Conservation (phyloP, 2,113 vertebrate genomes). For the Lophochroa leadbeateri region DNA sequence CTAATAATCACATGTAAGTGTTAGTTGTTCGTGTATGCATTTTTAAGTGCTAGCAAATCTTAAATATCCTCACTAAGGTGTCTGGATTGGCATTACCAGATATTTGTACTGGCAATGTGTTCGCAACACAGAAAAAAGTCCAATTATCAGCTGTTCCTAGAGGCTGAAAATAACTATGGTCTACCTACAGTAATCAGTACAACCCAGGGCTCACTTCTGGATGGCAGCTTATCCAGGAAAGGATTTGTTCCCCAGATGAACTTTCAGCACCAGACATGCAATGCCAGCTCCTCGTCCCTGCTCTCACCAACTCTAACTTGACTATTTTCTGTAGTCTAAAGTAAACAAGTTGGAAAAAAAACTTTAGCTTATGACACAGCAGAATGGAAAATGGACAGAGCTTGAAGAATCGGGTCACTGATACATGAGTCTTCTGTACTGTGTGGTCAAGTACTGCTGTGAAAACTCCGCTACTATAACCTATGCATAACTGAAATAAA, state of each 20-base stretch:
- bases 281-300: background rate
- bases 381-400: background rate
- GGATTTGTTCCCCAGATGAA: background rate
- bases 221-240: background rate
- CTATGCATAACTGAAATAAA: background rate
- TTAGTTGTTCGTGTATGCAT: background rate
- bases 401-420: background rate
- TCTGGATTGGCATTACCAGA: background rate
- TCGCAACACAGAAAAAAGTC: accelerated
- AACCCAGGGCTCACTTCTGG: background rate
- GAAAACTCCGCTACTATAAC: background rate
- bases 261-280: background rate
- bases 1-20: background rate
- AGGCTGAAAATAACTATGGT: background rate
- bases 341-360: slow-evolving; percentile 2
- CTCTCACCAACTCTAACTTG: background rate
- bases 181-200: background rate
- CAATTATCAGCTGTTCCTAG: background rate
- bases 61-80: background rate
- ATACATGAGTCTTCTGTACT: background rate
- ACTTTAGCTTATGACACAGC: background rate
- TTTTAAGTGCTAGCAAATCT: background rate
- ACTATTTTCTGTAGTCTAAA: background rate
- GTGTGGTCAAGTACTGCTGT: background rate
- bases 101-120: background rate